Evolutionary conservation across 1,140 invertebrate genomes (phyloP).

Genomic region (Aradophagus sp.): DNA sequence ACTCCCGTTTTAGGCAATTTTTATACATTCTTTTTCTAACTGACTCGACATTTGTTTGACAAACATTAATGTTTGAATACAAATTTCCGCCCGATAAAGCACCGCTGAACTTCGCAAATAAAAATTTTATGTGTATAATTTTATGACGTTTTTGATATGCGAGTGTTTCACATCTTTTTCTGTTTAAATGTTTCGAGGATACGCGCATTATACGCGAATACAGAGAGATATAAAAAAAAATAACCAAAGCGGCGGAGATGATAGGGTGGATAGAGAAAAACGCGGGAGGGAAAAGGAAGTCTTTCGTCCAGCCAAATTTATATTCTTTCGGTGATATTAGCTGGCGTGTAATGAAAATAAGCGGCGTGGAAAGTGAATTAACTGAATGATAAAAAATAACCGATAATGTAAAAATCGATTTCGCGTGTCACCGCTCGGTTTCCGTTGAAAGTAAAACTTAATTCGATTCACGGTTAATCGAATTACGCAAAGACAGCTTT

Average conservation of each 20-base stretch:
- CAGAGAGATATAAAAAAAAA: constrained; percentile 8
- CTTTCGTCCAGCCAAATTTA: constrained; percentile 16
- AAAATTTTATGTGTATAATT: constrained; percentile 36
- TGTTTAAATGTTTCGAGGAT: constrained; percentile 21
- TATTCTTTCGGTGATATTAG: constrained; percentile 18
- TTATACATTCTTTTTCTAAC: constrained; percentile 2
- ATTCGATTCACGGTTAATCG: constrained; percentile 41
- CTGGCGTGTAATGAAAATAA: constrained; percentile 31
- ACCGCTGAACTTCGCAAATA: constrained; percentile 14
- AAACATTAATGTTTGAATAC: constrained; percentile 38
- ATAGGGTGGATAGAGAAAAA: not conserved
- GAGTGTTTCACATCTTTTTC: constrained; percentile 25
- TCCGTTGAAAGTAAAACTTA: constrained; percentile 33
- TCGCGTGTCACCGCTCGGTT: constrained; percentile 19
- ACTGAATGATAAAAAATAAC: constrained; percentile 36
- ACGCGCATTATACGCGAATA: constrained; percentile 19
- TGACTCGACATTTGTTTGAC: constrained; percentile 29
- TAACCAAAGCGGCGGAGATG: not conserved
- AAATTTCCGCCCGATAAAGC: constrained; percentile 35
- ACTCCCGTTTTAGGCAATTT: not conserved
- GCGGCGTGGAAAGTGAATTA: constrained; percentile 32
- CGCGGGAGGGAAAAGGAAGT: not conserved
- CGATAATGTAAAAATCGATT: constrained; percentile 41
- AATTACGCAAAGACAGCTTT: constrained; percentile 36
- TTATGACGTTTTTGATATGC: constrained; percentile 33